Evolutionary conservation across 2,888 invertebrate species (phyloP), one percentile per base, ranked within the genome.

Genomic region (Halocaridina rubra): DNA sequence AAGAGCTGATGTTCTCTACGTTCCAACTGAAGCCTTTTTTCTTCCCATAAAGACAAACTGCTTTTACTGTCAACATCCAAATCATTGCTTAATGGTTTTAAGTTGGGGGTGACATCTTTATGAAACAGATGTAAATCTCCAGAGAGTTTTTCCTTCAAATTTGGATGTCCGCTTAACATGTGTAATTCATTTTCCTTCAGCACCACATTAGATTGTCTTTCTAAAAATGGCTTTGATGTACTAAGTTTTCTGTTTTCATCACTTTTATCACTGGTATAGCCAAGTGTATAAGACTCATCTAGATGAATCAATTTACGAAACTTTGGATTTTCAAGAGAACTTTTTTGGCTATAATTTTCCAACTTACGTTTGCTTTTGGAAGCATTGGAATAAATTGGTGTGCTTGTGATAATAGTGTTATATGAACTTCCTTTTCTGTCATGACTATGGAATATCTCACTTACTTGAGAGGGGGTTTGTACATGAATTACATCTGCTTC

Each of bases 221-320:
- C n/a, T n/a, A n/a, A n/a, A n/a, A n/a, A n/a, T 13, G 53, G 16
- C 16, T 61, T 77, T 22, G 59, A 16, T 32, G n/a, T 53, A 59
- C 30, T 13, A n/a, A 33, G 80, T 27, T 61, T 72, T 19, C 30
- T 71, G 29, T 75, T 75, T 30, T 81, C 81, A n/a, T 81, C 81
- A 81, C 81, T 81, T 3, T 81, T 75, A 75, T 81, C 81, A 75
- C 81, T 81, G 10, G 80, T 72, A 29, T 72, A 72, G 16, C 72
- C 72, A 24, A 72, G 22, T 22, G 72, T 61, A 59, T 61, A 67
- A 4, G 80, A 39, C 22, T 59, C 72, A 29, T 53, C 30, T 19
- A 39, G 39, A n/a, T n/a, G n/a, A n/a, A n/a, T n/a, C n/a, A n/a
- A n/a, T n/a, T n/a, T n/a, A n/a, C n/a, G n/a, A n/a, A n/a, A n/a